phyloP scores from a whole-genome alignment of 2,113 vertebrate species.

The Mohoua ochrocephala region DNA sequence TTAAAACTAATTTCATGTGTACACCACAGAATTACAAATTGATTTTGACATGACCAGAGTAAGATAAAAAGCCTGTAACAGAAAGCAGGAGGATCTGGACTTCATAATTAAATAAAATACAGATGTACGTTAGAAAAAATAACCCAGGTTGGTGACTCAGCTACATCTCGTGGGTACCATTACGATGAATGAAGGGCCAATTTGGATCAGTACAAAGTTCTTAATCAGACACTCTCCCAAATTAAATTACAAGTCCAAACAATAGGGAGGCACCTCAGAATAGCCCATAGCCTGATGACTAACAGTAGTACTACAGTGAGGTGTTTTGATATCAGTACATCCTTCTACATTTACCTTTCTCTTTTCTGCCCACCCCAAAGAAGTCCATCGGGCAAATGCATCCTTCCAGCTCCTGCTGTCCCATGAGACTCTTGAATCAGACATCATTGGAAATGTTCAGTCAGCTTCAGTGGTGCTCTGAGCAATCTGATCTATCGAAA shows the following conservation, averaged over 20 bases:
- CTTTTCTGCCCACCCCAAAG: not conserved
- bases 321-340: not conserved
- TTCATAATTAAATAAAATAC: conserved; percentile 55
- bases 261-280: not conserved
- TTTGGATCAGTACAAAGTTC: conserved; percentile 3
- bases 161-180: conserved; percentile 13
- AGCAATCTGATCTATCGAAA: not conserved
- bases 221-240: conserved; percentile 25
- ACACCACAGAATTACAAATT: conserved; percentile 45
- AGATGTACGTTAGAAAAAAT: conserved; percentile 38
- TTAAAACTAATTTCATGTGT: conserved; percentile 44
- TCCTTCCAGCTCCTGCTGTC: not conserved
- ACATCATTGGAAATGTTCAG: not conserved
- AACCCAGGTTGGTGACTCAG: conserved; percentile 42
- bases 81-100: conserved; percentile 61
- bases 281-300: not conserved
- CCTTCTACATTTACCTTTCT: not conserved
- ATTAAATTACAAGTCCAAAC: conserved; percentile 32
- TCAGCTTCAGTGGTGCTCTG: not conserved
- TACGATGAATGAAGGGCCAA: conserved; percentile 47
- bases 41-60: conserved; percentile 36
- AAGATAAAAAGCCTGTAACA: conserved; percentile 54
- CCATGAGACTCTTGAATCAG: rapidly evolving
- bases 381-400: not conserved
- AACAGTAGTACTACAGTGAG: not conserved